Conservation (phyloP, 2,888 invertebrate species). For the Orthosia cruda region DNA sequence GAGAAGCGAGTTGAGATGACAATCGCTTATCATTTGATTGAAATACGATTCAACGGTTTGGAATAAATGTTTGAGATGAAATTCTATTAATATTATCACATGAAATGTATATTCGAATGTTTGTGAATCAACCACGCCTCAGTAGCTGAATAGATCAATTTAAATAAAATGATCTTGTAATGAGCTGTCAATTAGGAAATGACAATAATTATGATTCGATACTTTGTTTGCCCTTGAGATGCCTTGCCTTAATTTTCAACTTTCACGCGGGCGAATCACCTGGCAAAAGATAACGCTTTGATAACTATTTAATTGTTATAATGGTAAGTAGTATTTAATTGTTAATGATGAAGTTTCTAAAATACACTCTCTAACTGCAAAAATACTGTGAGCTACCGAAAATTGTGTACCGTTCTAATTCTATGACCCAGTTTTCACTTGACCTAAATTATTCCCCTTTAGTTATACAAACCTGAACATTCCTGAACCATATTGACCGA, state of each 20-base stretch:
- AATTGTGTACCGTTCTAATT: neutral
- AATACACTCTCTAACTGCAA: neutral
- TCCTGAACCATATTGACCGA: slow-evolving; percentile 9
- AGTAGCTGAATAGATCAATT: neutral
- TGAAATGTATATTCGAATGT: neutral
- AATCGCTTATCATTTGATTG: slow-evolving; percentile 13
- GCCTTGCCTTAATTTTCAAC: neutral
- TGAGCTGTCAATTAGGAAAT: no score
- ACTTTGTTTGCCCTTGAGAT: neutral
- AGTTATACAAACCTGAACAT: neutral
- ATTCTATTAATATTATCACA: neutral
- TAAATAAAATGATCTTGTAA: no score
- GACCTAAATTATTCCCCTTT: slow-evolving; percentile 36
- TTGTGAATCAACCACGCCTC: neutral
- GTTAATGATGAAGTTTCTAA: neutral
- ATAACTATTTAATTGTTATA: neutral
- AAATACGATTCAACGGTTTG: neutral
- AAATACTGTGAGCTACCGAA: neutral
- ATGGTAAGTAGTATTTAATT: no score
- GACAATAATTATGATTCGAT: no score
- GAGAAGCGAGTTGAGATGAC: slow-evolving; percentile 14
- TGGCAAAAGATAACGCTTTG: neutral
- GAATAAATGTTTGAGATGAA: slow-evolving; percentile 6
- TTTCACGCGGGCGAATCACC: neutral
- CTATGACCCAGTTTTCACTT: slow-evolving; percentile 43